Conservation (phyloP, 2,113 vertebrate genomes). For the Pithys albifrons region DNA sequence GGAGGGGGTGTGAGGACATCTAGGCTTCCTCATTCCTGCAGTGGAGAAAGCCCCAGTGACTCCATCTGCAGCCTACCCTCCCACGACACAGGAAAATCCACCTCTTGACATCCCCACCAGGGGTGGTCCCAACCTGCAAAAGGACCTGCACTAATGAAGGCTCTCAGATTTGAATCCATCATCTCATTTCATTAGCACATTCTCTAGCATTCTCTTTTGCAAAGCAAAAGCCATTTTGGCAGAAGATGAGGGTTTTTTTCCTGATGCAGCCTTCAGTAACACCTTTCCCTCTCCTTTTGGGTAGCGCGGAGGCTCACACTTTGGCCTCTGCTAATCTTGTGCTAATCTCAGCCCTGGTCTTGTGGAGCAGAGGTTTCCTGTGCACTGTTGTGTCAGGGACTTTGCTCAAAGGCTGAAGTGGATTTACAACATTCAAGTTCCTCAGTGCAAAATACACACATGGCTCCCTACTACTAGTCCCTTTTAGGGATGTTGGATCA, state of each 20-base stretch:
- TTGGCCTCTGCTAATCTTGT: rapidly evolving
- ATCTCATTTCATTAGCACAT: neutral
- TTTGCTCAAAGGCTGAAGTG: neutral
- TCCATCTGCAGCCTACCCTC: neutral
- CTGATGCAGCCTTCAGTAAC: neutral
- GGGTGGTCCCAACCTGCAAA: neutral
- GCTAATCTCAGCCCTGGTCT: neutral
- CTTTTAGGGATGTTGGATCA: neutral
- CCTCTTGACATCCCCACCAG: neutral
- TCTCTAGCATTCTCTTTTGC: neutral
- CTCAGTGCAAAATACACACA: rapidly evolving
- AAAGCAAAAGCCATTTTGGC: neutral
- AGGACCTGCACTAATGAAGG: neutral
- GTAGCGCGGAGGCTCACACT: rapidly evolving
- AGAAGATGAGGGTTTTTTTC: neutral
- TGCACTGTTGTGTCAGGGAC: neutral
- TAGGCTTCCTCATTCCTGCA: neutral
- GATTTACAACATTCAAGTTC: neutral
- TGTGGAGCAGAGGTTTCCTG: neutral
- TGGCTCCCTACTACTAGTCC: neutral
- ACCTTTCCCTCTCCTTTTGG: neutral
- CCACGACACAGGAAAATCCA: neutral
- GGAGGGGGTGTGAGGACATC: neutral
- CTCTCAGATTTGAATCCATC: neutral
- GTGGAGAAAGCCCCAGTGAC: rapidly evolving